These are phyloP conservation scores for Notothenia rossii DNA, from an alignment of 2,113 vertebrate species.

Conservation along the genomic window DNA sequence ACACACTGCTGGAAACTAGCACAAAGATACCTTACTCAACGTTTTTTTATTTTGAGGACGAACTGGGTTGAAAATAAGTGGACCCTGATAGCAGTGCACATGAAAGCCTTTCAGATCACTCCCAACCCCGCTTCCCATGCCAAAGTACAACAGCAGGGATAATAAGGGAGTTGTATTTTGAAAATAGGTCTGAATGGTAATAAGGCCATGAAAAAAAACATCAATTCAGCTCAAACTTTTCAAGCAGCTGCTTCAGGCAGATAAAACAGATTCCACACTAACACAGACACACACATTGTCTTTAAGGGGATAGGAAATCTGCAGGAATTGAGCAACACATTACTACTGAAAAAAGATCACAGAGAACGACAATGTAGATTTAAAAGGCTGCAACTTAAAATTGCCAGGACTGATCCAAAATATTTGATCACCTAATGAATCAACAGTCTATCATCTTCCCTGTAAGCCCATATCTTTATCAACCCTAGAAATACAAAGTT, in stretches of 20 bases:
- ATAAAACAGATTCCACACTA: slow-evolving; percentile 40
- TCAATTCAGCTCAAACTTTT: slow-evolving; percentile 24
- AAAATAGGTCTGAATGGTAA: slow-evolving; percentile 69
- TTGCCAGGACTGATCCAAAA: too few species aligned
- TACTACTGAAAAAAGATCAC: not conserved
- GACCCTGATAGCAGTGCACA: slow-evolving; percentile 51
- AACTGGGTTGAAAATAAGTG: slow-evolving; percentile 39
- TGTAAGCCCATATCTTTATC: not conserved
- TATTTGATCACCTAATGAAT: not conserved
- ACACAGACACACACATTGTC: not conserved
- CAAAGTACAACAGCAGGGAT: slow-evolving; percentile 58
- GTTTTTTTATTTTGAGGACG: slow-evolving; percentile 8
- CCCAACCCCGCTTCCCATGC: not conserved
- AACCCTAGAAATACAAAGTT: too few species aligned
- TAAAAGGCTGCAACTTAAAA: not conserved
- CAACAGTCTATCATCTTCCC: not conserved
- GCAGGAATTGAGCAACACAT: slow-evolving; percentile 5
- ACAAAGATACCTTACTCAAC: slow-evolving; percentile 22
- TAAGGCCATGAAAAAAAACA: slow-evolving; percentile 41
- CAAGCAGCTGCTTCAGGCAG: slow-evolving; percentile 43
- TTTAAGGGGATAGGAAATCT: slow-evolving; percentile 8
- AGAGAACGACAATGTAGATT: not conserved
- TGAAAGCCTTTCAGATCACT: slow-evolving; percentile 46
- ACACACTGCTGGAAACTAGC: slow-evolving; percentile 14
- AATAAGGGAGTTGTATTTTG: slow-evolving; percentile 67